Evolutionary conservation across 2,113 vertebrate species (phyloP), one percentile per base, ranked within the genome.

Genomic region (Peromyscus maniculatus): DNA sequence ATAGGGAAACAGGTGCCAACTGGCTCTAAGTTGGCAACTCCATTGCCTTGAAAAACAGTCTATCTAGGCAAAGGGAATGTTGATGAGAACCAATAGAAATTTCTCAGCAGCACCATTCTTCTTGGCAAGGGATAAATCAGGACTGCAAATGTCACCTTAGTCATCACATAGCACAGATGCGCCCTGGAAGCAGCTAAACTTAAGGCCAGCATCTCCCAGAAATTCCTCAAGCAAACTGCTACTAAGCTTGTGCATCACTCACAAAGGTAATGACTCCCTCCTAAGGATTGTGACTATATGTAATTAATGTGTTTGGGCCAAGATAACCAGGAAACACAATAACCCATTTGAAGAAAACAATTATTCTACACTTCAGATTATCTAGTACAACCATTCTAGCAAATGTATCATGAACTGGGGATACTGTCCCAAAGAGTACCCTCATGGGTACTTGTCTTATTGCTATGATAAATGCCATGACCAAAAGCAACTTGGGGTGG

Each of bases 1-100:
- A 95, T 82, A 95, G 95, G 87, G 95, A 91, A 80, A 80, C 71
- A 94, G 74, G 88, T 94, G 80, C 95, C 93, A 97, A 95, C 66
- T 91, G 74, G 86, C 88, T 98, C 26, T 59, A 88, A 92, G 71
- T 71, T 97, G 92, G 95, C 92, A 97, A 69, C 43, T 93, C 62
- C 49, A n/a, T 87, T 94, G 95, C 90, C 96, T 90, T 87, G 77
- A 93, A 91, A 96, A 97, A 89, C 11, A 59, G 91, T 71, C 46
- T 86, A 91, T 93, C 83, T 80, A 83, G 94, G 84, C 69, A 93
- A 96, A 97, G 26, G 59, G 55, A 94, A 93, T 46, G 87, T 72
- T 67, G 66, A 67, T 78, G 69, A 90, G 94, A 77, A 96, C 92
- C 93, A 93, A 39, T 59, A 93, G 59, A 90, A 88, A 91, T 67